Conservation (phyloP, 2,797 vertebrate genomes). For the Hemitrygon akajei region DNA sequence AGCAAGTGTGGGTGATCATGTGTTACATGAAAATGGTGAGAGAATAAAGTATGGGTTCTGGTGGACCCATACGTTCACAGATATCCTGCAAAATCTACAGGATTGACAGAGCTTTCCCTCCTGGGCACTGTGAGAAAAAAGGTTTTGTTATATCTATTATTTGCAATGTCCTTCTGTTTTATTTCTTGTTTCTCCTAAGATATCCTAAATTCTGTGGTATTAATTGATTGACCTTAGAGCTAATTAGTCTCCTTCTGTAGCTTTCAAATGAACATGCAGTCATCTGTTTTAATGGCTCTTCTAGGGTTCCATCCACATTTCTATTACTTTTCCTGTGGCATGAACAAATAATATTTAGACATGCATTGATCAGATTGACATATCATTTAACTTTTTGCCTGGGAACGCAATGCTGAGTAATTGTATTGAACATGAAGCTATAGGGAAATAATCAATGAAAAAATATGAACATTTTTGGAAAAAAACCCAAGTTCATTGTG, state of each 20-base stretch:
- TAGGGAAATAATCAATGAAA: background rate
- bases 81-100: background rate
- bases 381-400: background rate
- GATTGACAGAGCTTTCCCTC: background rate
- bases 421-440: background rate
- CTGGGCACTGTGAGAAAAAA: background rate
- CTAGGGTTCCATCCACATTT: background rate
- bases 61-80: background rate
- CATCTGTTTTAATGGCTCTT: background rate
- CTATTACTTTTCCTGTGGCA: background rate
- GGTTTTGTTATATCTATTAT: background rate
- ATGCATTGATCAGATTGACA: background rate
- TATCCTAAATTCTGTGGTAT: background rate
- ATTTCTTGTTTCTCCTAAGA: background rate
- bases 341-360: background rate
- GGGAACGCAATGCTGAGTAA: background rate
- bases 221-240: background rate
- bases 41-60: too few species aligned
- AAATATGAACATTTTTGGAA: background rate
- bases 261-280: background rate
- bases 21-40: too few species aligned
- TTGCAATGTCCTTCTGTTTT: background rate
- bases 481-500: background rate
- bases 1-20: too few species aligned
- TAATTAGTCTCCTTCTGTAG: background rate